A percentile compares a stretch with the other conserved stretches of the same genome.
Conservation (phyloP, 2,797 vertebrate species). For the Manis crassicaudata region DNA sequence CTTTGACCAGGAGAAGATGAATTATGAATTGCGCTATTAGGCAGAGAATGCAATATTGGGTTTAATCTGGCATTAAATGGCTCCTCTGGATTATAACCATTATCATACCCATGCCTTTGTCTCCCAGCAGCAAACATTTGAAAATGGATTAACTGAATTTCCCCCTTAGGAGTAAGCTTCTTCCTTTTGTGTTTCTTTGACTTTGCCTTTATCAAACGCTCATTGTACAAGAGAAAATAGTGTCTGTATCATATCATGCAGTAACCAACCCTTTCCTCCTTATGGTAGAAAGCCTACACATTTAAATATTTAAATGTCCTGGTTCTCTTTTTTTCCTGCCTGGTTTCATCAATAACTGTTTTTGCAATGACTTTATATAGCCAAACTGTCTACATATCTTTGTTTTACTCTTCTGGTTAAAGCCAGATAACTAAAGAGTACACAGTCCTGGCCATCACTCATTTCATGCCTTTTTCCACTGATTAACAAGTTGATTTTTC, state of each 20-base stretch:
- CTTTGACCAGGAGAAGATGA: slow-evolving; percentile 23
- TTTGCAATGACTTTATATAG: slow-evolving; percentile 46
- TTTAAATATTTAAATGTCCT: background rate
- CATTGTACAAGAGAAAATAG: background rate
- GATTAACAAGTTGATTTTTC: slow-evolving; percentile 64
- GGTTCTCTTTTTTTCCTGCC: background rate
- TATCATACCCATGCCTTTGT: background rate
- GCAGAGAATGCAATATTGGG: background rate
- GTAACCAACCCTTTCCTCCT: background rate
- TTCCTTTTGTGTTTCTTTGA: background rate
- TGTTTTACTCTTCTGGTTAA: slow-evolving; percentile 47
- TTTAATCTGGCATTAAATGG: slow-evolving; percentile 43
- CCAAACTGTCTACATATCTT: background rate
- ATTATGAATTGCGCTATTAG: slow-evolving; percentile 2
- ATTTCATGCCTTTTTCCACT: slow-evolving; percentile 65
- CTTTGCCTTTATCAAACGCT: slow-evolving; percentile 22
- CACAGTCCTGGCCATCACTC: slow-evolving; percentile 1
- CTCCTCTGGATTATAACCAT: background rate
- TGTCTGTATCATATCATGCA: background rate
- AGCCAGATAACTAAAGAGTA: slow-evolving; percentile 35
- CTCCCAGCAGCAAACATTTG: background rate
- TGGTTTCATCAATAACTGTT: background rate
- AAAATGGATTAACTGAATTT: slow-evolving; percentile 28
- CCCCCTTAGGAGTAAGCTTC: background rate
- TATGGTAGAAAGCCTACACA: background rate